Conservation (phyloP, 2,888 invertebrate genomes). For the Pilophorus perplexus region DNA sequence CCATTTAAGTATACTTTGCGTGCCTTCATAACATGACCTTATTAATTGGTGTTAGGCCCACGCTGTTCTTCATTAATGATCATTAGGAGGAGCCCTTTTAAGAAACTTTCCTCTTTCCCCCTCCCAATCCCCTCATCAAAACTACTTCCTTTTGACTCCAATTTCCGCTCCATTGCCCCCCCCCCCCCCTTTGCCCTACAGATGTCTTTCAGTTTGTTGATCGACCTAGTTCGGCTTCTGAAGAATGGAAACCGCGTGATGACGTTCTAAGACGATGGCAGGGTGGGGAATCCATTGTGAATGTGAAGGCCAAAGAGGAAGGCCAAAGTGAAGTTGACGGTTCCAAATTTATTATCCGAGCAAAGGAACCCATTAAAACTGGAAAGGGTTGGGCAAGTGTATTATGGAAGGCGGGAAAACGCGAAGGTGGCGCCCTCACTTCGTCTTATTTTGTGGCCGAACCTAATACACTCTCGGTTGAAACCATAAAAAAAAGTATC, state of each 20-base stretch:
- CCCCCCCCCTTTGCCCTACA: background rate
- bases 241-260: background rate
- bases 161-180: background rate
- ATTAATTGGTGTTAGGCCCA: too few relatives aligned
- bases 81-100: slow-evolving; percentile 6
- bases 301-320: too few relatives aligned
- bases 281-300: too few relatives aligned
- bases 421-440: too few relatives aligned
- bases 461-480: too few relatives aligned
- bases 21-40: too few relatives aligned
- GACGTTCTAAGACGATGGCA: background rate
- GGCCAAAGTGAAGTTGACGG: background rate
- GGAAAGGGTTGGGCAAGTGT: slow-evolving; percentile 26
- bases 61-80: slow-evolving; percentile 7
- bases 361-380: too few relatives aligned
- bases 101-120: background rate
- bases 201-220: background rate
- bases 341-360: background rate
- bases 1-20: too few relatives aligned
- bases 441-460: too few relatives aligned
- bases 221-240: background rate
- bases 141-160: background rate
- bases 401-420: too few relatives aligned
- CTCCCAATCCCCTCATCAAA: too few relatives aligned
- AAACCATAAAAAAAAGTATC: too few relatives aligned